Conservation (phyloP, 2,113 vertebrate species). For the Petromus typicus region DNA sequence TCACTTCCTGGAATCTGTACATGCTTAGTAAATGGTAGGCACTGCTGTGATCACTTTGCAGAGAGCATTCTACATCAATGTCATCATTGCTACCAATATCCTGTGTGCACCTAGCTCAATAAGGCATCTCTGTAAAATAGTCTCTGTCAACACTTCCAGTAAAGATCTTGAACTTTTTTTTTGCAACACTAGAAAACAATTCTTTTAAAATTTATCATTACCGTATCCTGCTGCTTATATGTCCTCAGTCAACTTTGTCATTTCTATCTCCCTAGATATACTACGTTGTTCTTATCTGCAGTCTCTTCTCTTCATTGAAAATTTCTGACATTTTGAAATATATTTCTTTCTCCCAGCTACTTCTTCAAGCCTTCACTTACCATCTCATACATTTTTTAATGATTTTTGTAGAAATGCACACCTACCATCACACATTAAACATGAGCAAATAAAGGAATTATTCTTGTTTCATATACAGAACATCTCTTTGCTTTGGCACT, state of each 20-base stretch:
- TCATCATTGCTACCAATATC: background rate
- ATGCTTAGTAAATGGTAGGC: background rate
- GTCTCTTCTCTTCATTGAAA: background rate
- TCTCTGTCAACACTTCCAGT: background rate
- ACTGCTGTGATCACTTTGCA: background rate
- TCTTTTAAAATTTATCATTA: background rate
- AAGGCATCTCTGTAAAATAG: background rate
- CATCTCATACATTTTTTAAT: background rate
- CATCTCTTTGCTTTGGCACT: background rate
- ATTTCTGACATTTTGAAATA: background rate
- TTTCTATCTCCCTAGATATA: background rate
- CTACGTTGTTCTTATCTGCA: background rate
- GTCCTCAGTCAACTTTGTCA: background rate
- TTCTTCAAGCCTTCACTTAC: background rate
- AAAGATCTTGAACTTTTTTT: background rate
- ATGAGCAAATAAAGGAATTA: background rate
- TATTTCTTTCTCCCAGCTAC: background rate
- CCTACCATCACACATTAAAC: background rate
- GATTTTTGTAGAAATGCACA: background rate
- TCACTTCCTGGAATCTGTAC: background rate
- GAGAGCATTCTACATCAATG: background rate
- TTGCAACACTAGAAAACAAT: background rate
- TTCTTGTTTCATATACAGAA: rapidly evolving
- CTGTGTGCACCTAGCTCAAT: background rate
- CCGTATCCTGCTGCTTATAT: background rate